phyloP scores from a whole-genome alignment of 2,888 invertebrate genomes.

The Xanthia icteritia region DNA sequence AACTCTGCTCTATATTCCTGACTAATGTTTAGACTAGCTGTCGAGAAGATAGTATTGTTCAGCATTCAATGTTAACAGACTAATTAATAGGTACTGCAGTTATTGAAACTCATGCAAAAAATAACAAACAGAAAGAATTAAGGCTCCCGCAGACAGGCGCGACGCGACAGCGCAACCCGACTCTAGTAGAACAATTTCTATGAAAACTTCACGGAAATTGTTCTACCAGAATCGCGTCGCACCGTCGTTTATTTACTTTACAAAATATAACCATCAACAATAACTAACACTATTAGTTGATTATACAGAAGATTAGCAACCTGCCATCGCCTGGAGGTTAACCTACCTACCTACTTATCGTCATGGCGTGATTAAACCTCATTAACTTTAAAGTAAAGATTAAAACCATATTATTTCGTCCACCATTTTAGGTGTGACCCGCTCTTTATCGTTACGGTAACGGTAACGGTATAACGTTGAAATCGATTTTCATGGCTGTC shows the following conservation, averaged over 20 bases:
- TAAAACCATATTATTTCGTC: slow-evolving; percentile 49
- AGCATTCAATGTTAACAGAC: not conserved
- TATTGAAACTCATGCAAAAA: not conserved
- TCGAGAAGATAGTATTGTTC: slow-evolving; percentile 21
- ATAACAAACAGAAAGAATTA: not conserved
- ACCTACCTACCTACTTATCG: slow-evolving; percentile 41
- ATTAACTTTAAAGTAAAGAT: slow-evolving; percentile 52
- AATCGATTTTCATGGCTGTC: slow-evolving; percentile 54
- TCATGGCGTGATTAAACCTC: slow-evolving; percentile 56
- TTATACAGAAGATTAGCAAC: slow-evolving; percentile 44
- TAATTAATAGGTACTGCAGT: not conserved
- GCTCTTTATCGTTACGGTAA: too few relatives aligned
- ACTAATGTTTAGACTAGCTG: slow-evolving; percentile 28
- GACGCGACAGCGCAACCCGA: too few relatives aligned
- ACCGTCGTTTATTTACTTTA: not conserved
- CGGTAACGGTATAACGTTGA: slow-evolving; percentile 29
- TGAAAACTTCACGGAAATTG: too few relatives aligned
- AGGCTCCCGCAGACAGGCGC: too few relatives aligned
- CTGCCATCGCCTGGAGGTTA: slow-evolving; percentile 26
- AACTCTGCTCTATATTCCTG: not conserved
- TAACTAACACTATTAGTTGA: slow-evolving; percentile 13
- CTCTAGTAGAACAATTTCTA: too few relatives aligned
- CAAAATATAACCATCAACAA: slow-evolving; percentile 37
- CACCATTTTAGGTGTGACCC: slow-evolving; percentile 43
- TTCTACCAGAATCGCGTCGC: too few relatives aligned